These are phyloP conservation scores for Coptodon rendalli DNA, from an alignment of 2,113 vertebrate genomes.

Conservation along the genomic window DNA sequence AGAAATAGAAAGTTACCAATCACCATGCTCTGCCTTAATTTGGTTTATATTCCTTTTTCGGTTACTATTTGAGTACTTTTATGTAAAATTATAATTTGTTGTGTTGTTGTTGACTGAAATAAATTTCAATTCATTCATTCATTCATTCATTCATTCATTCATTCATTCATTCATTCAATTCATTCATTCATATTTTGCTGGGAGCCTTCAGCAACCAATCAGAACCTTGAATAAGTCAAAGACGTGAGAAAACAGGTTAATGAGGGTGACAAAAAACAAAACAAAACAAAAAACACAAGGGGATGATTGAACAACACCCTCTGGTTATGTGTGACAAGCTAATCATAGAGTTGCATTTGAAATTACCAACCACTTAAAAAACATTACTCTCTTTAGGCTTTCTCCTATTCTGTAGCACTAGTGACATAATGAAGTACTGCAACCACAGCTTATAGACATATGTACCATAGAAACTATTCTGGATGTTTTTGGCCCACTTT, in stretches of 20 bases:
- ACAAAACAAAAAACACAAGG: not conserved
- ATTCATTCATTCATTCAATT: no score
- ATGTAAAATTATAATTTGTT: no score
- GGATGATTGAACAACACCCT: not conserved
- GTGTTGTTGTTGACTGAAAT: no score
- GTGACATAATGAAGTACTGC: not conserved
- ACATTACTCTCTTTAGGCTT: not conserved
- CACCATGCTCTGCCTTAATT: not conserved
- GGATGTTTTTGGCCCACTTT: not conserved
- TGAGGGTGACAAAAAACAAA: not conserved
- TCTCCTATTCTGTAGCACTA: not conserved
- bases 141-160: no score
- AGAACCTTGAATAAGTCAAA: not conserved
- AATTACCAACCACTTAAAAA: not conserved
- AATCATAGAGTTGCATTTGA: not conserved
- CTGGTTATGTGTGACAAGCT: not conserved
- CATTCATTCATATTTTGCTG: not conserved
- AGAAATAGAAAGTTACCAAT: not conserved
- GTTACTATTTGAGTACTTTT: no score
- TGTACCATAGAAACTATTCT: not conserved
- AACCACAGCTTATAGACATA: not conserved
- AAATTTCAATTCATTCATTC: no score
- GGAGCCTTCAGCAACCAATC: not conserved
- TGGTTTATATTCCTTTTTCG: not conserved
- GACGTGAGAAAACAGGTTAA: not conserved